Conservation (phyloP, 64 coral and sea anemone genomes). For the Montipora capricornis region DNA sequence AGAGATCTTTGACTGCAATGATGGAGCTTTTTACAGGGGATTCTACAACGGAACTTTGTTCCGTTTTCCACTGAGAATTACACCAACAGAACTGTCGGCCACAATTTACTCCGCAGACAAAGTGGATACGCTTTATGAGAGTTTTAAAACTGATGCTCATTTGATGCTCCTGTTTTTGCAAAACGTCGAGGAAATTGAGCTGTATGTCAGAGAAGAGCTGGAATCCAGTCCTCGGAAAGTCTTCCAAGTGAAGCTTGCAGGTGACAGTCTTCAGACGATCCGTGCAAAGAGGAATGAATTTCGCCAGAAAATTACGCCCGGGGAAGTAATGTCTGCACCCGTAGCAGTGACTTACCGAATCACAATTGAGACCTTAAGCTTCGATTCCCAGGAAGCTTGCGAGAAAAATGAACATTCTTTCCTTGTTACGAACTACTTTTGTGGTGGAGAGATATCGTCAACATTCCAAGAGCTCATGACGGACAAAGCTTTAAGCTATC, state of each 20-base stretch:
- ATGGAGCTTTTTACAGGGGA: conserved; percentile 63
- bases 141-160: conserved; percentile 78
- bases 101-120: conserved; percentile 83
- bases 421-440: conserved; percentile 70
- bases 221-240: conserved; percentile 14
- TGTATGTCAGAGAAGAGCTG: conserved; percentile 55
- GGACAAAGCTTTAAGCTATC: conserved; percentile 70
- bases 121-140: conserved; percentile 65
- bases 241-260: not conserved
- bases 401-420: conserved; percentile 30
- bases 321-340: not conserved
- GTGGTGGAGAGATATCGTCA: conserved; percentile 46
- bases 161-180: conserved; percentile 80
- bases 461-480: conserved; percentile 45
- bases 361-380: conserved; percentile 49
- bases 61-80: conserved; percentile 83
- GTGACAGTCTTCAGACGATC: not conserved
- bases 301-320: not conserved
- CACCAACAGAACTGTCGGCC: conserved; percentile 69
- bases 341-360: conserved; percentile 62
- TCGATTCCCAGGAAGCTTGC: not conserved
- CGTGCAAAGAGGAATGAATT: conserved; percentile 73
- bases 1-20: conserved; percentile 65
- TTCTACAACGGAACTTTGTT: conserved; percentile 84
- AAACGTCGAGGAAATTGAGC: conserved; percentile 74